Percentiles rank a stretch among this genome's conserved stretches.
phyloP scores from a whole-genome alignment of 2,113 vertebrate genomes.

The Crotalus tigris region DNA sequence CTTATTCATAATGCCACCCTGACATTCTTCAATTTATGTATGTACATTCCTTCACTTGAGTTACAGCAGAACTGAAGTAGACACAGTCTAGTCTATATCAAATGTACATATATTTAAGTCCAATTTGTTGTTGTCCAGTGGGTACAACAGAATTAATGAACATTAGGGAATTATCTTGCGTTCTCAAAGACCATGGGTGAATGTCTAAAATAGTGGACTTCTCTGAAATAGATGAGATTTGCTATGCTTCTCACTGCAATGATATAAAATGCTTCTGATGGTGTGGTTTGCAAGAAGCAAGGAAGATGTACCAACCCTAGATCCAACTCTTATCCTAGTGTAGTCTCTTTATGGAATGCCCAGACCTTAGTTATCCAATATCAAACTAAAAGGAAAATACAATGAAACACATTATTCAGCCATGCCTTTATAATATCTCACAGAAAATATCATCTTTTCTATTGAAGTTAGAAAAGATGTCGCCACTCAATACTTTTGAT shows the following conservation, averaged over 20 bases:
- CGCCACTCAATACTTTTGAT: neutral
- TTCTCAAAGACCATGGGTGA: too few species aligned
- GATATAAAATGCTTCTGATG: neutral
- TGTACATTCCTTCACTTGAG: conserved; percentile 67
- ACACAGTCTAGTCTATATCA: conserved; percentile 57
- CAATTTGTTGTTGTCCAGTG: conserved; percentile 24
- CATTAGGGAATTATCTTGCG: too few species aligned
- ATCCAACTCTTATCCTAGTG: neutral
- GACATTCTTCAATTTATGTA: conserved; percentile 67
- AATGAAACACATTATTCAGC: neutral
- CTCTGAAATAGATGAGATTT: neutral
- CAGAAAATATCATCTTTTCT: neutral
- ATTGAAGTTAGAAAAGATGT: neutral
- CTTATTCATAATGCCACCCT: conserved; percentile 68
- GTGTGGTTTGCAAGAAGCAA: neutral
- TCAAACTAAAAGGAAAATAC: neutral
- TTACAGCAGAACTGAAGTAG: conserved; percentile 53
- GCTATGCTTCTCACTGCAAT: neutral
- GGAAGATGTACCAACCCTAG: neutral
- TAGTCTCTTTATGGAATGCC: neutral
- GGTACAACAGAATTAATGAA: neutral
- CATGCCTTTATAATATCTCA: neutral
- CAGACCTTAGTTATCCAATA: neutral
- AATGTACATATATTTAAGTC: conserved; percentile 51
- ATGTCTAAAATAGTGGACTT: neutral